Evolutionary conservation across 2,797 vertebrate species (phyloP).

Genomic region (Ctenosaura bakeri): DNA sequence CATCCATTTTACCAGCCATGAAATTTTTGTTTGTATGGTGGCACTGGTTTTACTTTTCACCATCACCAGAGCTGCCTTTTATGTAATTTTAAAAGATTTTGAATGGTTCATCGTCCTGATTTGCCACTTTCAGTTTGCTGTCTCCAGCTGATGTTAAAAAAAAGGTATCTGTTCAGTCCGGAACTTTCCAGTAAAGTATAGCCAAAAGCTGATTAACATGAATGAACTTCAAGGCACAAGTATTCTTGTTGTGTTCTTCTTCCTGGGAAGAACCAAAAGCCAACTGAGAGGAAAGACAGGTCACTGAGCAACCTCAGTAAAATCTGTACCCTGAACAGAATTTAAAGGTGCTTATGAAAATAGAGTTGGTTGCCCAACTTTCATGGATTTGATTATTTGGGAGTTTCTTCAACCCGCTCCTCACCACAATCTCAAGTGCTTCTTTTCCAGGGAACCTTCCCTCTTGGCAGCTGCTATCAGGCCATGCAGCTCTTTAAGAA

Average conservation of each 20-base stretch:
- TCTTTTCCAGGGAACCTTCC: too few relatives aligned
- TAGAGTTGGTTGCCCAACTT: too few relatives aligned
- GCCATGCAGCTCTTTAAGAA: too few relatives aligned
- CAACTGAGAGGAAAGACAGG: not conserved
- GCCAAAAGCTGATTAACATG: not conserved
- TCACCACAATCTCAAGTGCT: too few relatives aligned
- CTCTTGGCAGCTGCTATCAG: too few relatives aligned
- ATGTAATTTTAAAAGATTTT: conserved; percentile 14
- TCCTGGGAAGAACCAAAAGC: not conserved
- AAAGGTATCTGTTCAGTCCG: not conserved
- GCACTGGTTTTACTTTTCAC: not conserved
- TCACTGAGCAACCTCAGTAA: not conserved
- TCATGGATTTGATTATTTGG: too few relatives aligned
- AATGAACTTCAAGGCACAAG: not conserved
- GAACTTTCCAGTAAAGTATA: not conserved
- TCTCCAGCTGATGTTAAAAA: conserved; percentile 2
- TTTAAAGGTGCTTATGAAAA: not conserved
- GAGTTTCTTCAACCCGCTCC: too few relatives aligned
- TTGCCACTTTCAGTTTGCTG: conserved; percentile 25
- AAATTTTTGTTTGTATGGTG: conserved; percentile 6
- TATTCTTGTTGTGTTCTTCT: not conserved
- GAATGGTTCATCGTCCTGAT: not conserved
- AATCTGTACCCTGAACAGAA: not conserved
- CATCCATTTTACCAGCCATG: not conserved
- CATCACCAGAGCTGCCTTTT: conserved; percentile 14